These are phyloP conservation scores for Cardiocondyla obscurior DNA, from an alignment of 1,140 invertebrate species.

Conservation along the genomic window DNA sequence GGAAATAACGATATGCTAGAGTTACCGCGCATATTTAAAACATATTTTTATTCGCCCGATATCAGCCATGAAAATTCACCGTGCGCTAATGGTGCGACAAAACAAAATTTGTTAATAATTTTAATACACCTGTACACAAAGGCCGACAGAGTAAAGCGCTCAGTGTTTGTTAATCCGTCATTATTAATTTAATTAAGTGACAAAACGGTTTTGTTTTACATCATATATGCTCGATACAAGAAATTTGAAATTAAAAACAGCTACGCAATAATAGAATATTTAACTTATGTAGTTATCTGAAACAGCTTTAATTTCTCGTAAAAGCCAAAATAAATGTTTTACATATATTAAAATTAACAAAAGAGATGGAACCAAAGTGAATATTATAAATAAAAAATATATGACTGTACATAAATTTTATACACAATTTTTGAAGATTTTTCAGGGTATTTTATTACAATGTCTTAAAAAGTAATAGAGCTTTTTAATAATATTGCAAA, in stretches of 20 bases:
- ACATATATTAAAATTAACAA: not conserved
- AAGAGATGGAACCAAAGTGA: not conserved
- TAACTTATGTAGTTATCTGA: not conserved
- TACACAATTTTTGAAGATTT: too few relatives aligned
- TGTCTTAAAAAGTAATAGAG: too few relatives aligned
- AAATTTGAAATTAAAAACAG: constrained; percentile 30
- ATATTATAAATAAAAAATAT: not conserved
- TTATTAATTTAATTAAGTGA: constrained; percentile 15
- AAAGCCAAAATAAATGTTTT: not conserved
- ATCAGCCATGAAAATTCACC: constrained; percentile 4
- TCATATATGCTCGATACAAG: not conserved
- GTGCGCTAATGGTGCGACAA: not conserved
- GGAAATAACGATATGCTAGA: not conserved
- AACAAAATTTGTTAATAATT: constrained; percentile 21
- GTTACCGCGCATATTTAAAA: not conserved
- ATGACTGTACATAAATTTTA: not conserved
- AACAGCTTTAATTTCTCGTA: not conserved
- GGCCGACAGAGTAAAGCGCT: not conserved
- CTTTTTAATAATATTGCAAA: too few relatives aligned
- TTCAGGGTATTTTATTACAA: not conserved
- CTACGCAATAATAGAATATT: not conserved
- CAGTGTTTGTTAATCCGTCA: not conserved
- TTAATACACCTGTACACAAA: not conserved
- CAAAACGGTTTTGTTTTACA: constrained; percentile 19
- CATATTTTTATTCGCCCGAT: not conserved